These are phyloP conservation scores for Malthinus seriepunctatus DNA, from an alignment of 2,888 invertebrate species.

Conservation along the genomic window DNA sequence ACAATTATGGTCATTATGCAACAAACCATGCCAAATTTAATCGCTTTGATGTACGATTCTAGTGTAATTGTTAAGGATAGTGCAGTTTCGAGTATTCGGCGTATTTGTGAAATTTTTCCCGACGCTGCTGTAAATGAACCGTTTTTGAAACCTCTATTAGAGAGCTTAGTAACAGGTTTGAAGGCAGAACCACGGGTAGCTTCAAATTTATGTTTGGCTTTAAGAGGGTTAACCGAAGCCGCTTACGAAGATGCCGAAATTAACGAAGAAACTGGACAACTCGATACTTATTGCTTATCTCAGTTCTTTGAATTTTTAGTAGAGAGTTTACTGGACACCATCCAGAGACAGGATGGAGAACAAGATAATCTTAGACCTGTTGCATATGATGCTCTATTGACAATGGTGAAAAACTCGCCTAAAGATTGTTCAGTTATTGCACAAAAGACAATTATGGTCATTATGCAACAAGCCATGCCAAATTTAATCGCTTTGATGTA, in stretches of 20 bases:
- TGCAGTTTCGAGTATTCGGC: conserved; percentile 97
- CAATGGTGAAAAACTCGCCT: conserved; percentile 98
- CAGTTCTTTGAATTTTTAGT: conserved; percentile 94
- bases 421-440: conserved; percentile 95
- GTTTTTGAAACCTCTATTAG: conserved; percentile 79
- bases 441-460: conserved; percentile 95
- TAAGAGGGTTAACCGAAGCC: conserved; percentile 92
- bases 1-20: conserved; percentile 98
- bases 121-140: conserved; percentile 90
- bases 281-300: conserved; percentile 92
- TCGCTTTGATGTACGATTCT: conserved; percentile 91
- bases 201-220: conserved; percentile 99
- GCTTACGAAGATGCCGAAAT: conserved; percentile 88
- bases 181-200: conserved; percentile 96
- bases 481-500: conserved; percentile 94
- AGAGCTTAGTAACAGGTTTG: conserved; percentile 82
- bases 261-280: conserved; percentile 68
- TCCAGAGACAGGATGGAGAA: conserved; percentile 91
- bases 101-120: conserved; percentile 96
- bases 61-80: conserved; percentile 96
- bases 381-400: conserved; percentile 99
- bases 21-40: conserved; percentile 92
- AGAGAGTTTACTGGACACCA: conserved; percentile 87
- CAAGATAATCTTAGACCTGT: conserved; percentile 94
- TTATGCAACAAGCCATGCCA: no score